Base-by-base conservation (phyloP, 2,888 invertebrate species). In the Suillia variegata region DNA sequence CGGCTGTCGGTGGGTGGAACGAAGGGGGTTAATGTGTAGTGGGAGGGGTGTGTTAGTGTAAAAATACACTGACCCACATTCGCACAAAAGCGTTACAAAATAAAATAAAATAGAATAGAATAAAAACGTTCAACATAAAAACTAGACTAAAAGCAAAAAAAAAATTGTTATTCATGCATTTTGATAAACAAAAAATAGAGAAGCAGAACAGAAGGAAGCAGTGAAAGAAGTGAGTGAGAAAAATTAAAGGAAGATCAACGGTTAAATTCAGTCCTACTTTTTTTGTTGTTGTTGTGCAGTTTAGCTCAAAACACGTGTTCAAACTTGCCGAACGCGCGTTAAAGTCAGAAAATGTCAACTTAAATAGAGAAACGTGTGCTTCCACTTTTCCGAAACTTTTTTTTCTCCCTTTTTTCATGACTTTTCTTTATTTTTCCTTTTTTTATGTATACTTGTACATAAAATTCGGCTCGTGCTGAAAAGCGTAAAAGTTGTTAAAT, bases 261-360 rank as follows among this genome's bases (percentile, higher is more conserved):
- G 5, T 5, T 26, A 26, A 26, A 26, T 10, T 26, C 6, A 6
- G 26, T 26, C 10, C 26, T 10, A 5, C 10, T 26, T 26, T 26
- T 26, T 26, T 26, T 26, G 10, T 10, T 26, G 5, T 26, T 26
- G n/a, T n/a, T n/a, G n/a, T n/a, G n/a, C n/a, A n/a, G n/a, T n/a
- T n/a, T n/a, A 38, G 38, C 15, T n/a, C n/a, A 10, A 10, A 38
- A 20, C 18, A 18, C 45, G 45, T 18, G 45, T 13, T 38, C 10
- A n/a, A 38, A 38, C 4, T 38, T 51, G n/a, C 20, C n/a, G n/a
- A n/a, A n/a, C 8, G 20, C 26, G 51, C 45, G 15, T 17, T 42
- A 50, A 1, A 26, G 18, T 51, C 52, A 52, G n/a, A 34, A 52
- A 51, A 26, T 51, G 21, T 51, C 51, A 51, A 49, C 55, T 55